Evolutionary conservation across 2,113 vertebrate genomes (phyloP), one percentile per base, ranked within the genome.

Genomic region (Galeopterus variegatus): DNA sequence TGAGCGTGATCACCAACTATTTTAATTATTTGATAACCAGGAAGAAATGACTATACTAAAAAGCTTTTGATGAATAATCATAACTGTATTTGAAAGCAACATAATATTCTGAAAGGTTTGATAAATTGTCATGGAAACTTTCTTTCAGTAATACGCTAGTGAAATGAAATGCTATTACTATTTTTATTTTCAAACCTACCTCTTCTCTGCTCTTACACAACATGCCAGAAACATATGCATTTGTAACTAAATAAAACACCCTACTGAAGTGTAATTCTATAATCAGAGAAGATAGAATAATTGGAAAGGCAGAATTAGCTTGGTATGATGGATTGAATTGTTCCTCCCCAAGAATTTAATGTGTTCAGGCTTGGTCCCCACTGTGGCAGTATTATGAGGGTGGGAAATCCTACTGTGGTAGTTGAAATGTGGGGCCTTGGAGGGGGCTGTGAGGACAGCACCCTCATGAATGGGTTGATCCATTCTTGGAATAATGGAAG

Each of bases 21-120:
- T 13, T 26, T 95, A 73, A 75, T 88, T 88, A 75, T 75, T 92
- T 92, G 76, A 72, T 79, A 80, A 90, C 14, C 56, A 90, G 31
- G 24, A 90, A 6, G 13, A 70, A 96, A 77, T 94, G 17, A 67
- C 26, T 26, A 58, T 73, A 23, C 45, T 90, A 72, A 93, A 87
- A 73, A 50, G 5, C 23, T 85, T 67, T 41, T 69, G 28, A 60
- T 94, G 24, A 90, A 64, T 84, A 85, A 67, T 77, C 33, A 69
- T 31, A 41, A 33, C 24, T 81, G 13, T 21, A 73, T 94, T 94
- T 60, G 48, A 81, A 75, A 81, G 56, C 28, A 79, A 80, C 8
- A 58, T 65, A 58, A 75, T 67, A 85, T 91, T 86, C 33, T 90
- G 9, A 15, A 81, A 11, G 19, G 80, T 86, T 73, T 67, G 33